Evolutionary conservation across 2,113 vertebrate genomes (phyloP), one percentile per base, ranked within the genome.

Genomic region (Coreoperca whiteheadi): DNA sequence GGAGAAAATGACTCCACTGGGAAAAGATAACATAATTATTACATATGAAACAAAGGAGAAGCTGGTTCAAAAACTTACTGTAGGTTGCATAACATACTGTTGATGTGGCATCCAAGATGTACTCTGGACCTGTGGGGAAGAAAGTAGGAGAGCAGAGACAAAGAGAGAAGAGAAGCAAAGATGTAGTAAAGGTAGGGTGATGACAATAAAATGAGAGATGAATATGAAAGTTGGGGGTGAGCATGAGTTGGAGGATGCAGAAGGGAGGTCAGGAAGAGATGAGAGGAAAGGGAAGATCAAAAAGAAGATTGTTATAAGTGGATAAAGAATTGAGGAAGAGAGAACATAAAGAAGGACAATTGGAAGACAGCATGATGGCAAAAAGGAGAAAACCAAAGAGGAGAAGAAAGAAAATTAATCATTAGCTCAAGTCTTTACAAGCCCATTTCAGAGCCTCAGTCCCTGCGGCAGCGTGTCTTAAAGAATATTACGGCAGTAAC

Each of bases 61-160:
- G 70, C n/a, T 76, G 74, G n/a, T 91, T 91, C 89, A 72, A 75
- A 89, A 94, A 93, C 98, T 97, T 98, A 99, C 98, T 96, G 98
- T 97, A 95, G 98, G 98, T 97, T 99, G 98, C 98, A 99, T 98
- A 97, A 99, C 98, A 95, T 99, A 99, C 94, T 97, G 97, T 94
- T 98, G 98, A 96, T 99, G 98, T 96, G 98, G 98, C 98, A 99
- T 99, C 98, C 98, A 99, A 94, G 98, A 99, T 94, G 98, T 98
- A 94, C 97, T 99, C 97, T 99, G 98, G 95, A 99, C 98, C 98
- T 99, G 95, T 81, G 69, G 61, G 63, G 57, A 60, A 43, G 41
- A 59, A 53, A 59, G 51, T 7, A 37, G 28, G 41, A 85, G 74
- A 79, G 30, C 50, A 77, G 20, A 74, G 70, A 51, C 7, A 16